Conservation (phyloP, 2,888 invertebrate species). For the Erannis defoliaria region DNA sequence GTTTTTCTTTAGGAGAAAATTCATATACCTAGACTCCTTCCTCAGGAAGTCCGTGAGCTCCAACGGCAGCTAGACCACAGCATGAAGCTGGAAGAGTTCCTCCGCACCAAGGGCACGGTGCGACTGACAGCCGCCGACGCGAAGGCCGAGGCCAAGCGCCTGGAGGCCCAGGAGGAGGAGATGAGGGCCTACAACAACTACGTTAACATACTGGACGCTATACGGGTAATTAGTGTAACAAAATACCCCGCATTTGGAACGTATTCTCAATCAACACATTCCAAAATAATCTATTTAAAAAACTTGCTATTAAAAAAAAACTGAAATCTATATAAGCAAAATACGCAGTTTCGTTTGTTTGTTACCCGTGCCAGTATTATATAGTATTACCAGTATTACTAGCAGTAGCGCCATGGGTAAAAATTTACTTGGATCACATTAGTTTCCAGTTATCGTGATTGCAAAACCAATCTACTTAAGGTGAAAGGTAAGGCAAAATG, state of each 20-base stretch:
- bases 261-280: not conserved
- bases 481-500: no score
- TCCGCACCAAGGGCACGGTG: conserved; percentile 94
- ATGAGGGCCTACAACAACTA: conserved; percentile 91
- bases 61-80: conserved; percentile 95
- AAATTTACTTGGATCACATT: no score
- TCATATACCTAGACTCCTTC: not conserved
- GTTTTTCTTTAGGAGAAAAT: not conserved
- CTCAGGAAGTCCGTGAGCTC: conserved; percentile 94
- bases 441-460: no score
- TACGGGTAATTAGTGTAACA: conserved; percentile 86
- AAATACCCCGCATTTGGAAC: no score
- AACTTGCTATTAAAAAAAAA: no score
- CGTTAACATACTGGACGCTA: conserved; percentile 91
- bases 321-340: no score
- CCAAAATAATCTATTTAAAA: not conserved
- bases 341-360: no score
- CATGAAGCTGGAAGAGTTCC: conserved; percentile 93
- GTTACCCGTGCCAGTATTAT: no score
- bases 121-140: conserved; percentile 91
- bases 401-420: no score
- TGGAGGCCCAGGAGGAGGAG: conserved; percentile 89
- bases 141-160: conserved; percentile 90
- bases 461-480: no score
- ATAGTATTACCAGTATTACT: no score